phyloP scores from a whole-genome alignment of 1,140 invertebrate genomes.

The Drosophila ficusphila region DNA sequence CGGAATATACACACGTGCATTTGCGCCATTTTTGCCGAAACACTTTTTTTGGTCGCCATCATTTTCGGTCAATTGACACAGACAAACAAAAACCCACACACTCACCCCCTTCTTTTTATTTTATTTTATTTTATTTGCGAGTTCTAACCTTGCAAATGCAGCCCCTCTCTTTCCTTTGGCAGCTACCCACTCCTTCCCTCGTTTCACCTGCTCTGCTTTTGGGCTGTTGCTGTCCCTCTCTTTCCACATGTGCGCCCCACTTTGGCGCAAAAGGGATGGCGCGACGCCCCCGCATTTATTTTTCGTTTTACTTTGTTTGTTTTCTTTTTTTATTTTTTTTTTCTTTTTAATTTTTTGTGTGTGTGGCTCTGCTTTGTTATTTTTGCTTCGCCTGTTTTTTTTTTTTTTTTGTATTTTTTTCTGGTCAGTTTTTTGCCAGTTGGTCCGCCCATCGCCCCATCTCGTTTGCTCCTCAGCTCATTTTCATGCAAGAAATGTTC shows the following conservation, averaged over 20 bases:
- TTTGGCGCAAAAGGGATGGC: conserved; percentile 44
- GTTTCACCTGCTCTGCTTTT: conserved; percentile 41
- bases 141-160: conserved; percentile 40
- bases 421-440: conserved; percentile 52
- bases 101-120: conserved; percentile 16
- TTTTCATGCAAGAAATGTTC: conserved; percentile 36
- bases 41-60: conserved; percentile 65
- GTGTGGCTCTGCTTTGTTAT: conserved; percentile 52
- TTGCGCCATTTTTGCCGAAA: conserved; percentile 69
- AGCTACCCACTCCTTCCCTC: background rate
- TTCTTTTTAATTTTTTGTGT: conserved; percentile 15
- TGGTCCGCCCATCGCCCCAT: conserved; percentile 25
- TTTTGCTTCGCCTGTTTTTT: conserved; percentile 51
- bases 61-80: conserved; percentile 78
- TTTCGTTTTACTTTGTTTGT: conserved; percentile 1
- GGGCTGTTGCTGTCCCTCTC: conserved; percentile 48
- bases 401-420: conserved; percentile 39
- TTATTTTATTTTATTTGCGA: conserved; percentile 5
- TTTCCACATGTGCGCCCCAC: background rate
- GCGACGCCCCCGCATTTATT: conserved; percentile 61
- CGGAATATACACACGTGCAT: conserved; percentile 15
- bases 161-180: background rate
- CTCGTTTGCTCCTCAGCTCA: conserved; percentile 44
- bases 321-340: conserved; percentile 15
- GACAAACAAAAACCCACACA: conserved; percentile 31